Base-by-base conservation (phyloP, 2,797 vertebrate species). In the Apogon hyalosoma region DNA sequence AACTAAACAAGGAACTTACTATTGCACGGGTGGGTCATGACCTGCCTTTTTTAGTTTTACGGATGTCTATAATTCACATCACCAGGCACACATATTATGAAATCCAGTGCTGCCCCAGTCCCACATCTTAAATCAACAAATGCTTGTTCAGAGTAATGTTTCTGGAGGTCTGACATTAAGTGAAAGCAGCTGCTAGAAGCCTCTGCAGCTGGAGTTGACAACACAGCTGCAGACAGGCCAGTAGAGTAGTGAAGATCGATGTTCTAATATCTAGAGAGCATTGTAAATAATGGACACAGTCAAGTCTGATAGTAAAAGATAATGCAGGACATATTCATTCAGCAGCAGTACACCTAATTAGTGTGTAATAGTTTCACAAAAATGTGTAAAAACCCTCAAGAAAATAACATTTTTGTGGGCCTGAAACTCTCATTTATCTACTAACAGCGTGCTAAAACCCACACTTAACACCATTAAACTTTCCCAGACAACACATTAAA, bases 51-150 rank as follows among this genome's bases (percentile, higher is more conserved):
- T 77, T 24, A 54, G 41, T 78, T 86, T 90, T 77, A 89, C 40
- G 71, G 77, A 62, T 28, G 40, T 48, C 82, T 78, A 80, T 87
- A 88, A 89, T 75, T 90, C 85, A 88, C 72, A 85, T 90, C 81
- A 75, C 51, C 86, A 82, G 69, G 69, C 86, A 6, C 67, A 62
- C 73, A 75, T 68, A 82, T 90, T 88, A 87, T 75, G 88, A 91
- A 88, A 90, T 81, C 78, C 70, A 12, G 64, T 58, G 74, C 78
- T 62, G 71, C 77, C 71, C 46, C 57, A 53, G 73, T 63, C 76
- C 80, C 69, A 87, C 86, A 82, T 87, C 85, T 89, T 77, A 92
- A 93, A 86, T 91, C 90, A 92, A 92, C 90, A 93, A 88, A 88
- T 79, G 86, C 84, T 83, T 83, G 84, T 85, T 85, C 51, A 15